These are phyloP conservation scores for Podabrus alpinus DNA, from an alignment of 2,888 invertebrate genomes.

Conservation along the genomic window DNA sequence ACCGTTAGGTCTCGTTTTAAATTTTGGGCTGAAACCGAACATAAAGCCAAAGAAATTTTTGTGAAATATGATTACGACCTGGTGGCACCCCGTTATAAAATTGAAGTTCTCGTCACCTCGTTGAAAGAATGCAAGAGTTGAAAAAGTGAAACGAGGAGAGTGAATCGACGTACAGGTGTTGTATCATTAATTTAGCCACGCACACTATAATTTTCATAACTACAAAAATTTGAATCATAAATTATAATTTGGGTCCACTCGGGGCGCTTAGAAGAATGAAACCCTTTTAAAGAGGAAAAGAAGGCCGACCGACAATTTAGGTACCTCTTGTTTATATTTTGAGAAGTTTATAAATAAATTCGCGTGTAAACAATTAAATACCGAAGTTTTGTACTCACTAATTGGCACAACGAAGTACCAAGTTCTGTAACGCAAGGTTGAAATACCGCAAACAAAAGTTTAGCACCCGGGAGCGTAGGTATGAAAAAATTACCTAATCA, in stretches of 20 bases:
- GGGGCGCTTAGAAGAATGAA: slow-evolving; percentile 17
- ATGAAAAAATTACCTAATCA: not conserved
- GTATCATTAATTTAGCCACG: slow-evolving; percentile 22
- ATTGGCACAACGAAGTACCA: not conserved
- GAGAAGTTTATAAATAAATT: not conserved
- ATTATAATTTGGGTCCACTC: slow-evolving; percentile 33
- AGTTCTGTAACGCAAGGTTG: not conserved
- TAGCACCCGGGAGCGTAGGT: not conserved
- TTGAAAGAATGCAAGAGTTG: not conserved
- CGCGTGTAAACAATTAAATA: not conserved
- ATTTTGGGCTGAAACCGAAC: not conserved
- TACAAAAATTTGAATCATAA: slow-evolving; percentile 35
- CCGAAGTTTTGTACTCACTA: not conserved
- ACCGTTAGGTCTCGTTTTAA: slow-evolving; percentile 15
- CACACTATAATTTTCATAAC: slow-evolving; percentile 35
- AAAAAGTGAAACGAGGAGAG: not conserved
- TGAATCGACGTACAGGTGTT: slow-evolving; percentile 1
- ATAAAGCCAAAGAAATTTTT: not conserved
- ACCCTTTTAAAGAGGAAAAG: slow-evolving; percentile 16
- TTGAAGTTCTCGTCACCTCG: not conserved
- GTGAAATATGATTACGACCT: not conserved
- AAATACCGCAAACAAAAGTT: not conserved
- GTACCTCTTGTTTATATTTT: not conserved
- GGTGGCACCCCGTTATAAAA: not conserved
- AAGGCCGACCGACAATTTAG: not conserved